These are phyloP conservation scores for Python bivittatus DNA, from an alignment of 2,113 vertebrate genomes.

Conservation along the genomic window DNA sequence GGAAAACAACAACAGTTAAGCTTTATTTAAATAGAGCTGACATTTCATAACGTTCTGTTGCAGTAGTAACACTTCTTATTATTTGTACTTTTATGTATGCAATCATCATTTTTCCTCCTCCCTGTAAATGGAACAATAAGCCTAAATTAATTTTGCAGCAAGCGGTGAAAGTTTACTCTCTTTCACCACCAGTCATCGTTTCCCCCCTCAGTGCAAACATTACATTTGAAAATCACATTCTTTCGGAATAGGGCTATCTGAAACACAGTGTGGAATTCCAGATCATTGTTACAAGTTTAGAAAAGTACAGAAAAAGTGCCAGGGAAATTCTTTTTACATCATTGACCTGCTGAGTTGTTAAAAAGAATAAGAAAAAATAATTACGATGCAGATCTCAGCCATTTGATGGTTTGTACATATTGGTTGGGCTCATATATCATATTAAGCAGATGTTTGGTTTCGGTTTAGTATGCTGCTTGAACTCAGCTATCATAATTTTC, in stretches of 20 bases:
- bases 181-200: constrained; percentile 65
- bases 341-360: constrained; percentile 42
- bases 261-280: constrained; percentile 50
- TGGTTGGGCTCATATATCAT: too few species aligned
- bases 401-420: too few species aligned
- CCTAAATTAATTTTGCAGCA: constrained; percentile 69
- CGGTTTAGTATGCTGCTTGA: too few species aligned
- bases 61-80: constrained; percentile 50
- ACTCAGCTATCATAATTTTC: too few species aligned
- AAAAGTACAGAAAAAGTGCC: constrained; percentile 63
- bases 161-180: constrained; percentile 70
- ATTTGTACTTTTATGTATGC: constrained; percentile 60
- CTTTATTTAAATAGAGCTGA: constrained; percentile 39
- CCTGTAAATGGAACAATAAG: constrained; percentile 65
- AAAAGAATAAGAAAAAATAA: constrained; percentile 29
- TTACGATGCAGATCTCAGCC: too few species aligned
- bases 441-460: too few species aligned
- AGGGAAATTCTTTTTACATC: constrained; percentile 53
- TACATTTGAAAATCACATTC: constrained; percentile 63
- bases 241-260: constrained; percentile 60
- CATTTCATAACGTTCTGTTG: constrained; percentile 53
- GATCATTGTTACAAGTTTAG: constrained; percentile 57
- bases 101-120: constrained; percentile 56
- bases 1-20: constrained; percentile 24
- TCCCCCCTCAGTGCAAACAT: constrained; percentile 68